phyloP scores from a whole-genome alignment of 2,888 invertebrate genomes.

The Apocheima hispidaria region DNA sequence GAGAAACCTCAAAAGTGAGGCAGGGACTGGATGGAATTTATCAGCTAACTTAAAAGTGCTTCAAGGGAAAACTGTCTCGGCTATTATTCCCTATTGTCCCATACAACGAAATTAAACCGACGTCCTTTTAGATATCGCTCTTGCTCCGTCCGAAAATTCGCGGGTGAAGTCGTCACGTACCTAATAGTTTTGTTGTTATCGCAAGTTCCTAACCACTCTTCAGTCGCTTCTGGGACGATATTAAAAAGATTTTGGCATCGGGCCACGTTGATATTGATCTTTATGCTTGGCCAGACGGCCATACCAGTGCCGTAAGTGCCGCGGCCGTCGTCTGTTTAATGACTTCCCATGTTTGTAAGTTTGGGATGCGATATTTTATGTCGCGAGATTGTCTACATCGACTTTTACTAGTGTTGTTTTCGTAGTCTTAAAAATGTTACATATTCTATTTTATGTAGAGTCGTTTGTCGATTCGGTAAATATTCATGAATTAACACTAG shows the following conservation, averaged over 20 bases:
- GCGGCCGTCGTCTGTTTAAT: slow-evolving; percentile 80
- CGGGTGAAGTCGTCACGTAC: slow-evolving; percentile 71
- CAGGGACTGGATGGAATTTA: slow-evolving; percentile 68
- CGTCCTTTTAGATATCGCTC: slow-evolving; percentile 62
- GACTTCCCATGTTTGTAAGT: slow-evolving; percentile 83
- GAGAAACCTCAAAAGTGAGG: slow-evolving; percentile 69
- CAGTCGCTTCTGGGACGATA: slow-evolving; percentile 80
- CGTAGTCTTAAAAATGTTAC: slow-evolving; percentile 51
- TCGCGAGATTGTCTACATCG: slow-evolving; percentile 62
- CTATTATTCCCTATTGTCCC: slow-evolving; percentile 78
- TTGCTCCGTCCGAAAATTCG: slow-evolving; percentile 56
- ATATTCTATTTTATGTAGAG: slow-evolving; percentile 45
- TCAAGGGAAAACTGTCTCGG: slow-evolving; percentile 66
- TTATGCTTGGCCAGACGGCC: slow-evolving; percentile 83
- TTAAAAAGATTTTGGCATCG: slow-evolving; percentile 85
- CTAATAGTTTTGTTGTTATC: slow-evolving; percentile 84
- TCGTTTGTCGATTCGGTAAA: slow-evolving; percentile 41
- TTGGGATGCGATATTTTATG: slow-evolving; percentile 74
- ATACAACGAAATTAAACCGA: slow-evolving; percentile 80
- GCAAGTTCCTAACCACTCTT: slow-evolving; percentile 74
- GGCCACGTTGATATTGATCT: slow-evolving; percentile 84
- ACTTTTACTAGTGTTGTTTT: slow-evolving; percentile 68
- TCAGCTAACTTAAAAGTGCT: slow-evolving; percentile 76
- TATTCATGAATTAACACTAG: slow-evolving; percentile 40
- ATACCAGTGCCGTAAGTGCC: slow-evolving; percentile 79